Evolutionary conservation across 1,140 invertebrate species (phyloP).

Genomic region (Drosophila athabasca): DNA sequence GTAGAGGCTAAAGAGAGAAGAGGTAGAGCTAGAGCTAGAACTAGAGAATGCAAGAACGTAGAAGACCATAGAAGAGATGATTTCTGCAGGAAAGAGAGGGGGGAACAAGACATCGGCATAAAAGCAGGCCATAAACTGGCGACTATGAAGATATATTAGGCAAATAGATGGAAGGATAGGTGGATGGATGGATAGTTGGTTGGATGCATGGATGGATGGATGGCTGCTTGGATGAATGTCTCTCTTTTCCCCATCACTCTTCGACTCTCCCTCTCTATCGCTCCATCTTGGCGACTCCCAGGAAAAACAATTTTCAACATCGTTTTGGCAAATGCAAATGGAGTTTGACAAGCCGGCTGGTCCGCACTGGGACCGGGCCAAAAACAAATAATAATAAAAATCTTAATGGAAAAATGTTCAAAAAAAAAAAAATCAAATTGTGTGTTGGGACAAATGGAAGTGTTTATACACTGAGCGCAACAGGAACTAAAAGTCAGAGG

Average conservation of each 20-base stretch:
- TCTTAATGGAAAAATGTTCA: slow-evolving; percentile 14
- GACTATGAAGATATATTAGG: slow-evolving; percentile 82
- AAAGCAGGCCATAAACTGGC: slow-evolving; percentile 71
- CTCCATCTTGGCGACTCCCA: background rate
- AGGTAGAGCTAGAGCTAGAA: background rate
- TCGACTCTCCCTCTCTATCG: background rate
- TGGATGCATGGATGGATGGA: slow-evolving; percentile 28
- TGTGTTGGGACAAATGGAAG: background rate
- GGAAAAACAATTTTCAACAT: slow-evolving; percentile 70
- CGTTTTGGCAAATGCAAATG: slow-evolving; percentile 78
- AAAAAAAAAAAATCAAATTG: slow-evolving; percentile 1
- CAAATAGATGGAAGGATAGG: slow-evolving; percentile 66
- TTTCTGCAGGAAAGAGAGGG: background rate
- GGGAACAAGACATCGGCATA: slow-evolving; percentile 31
- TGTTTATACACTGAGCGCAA: slow-evolving; percentile 5
- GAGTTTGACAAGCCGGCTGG: slow-evolving; percentile 63
- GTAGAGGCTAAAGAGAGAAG: background rate
- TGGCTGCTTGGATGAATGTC: no score
- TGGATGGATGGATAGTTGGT: slow-evolving; percentile 54
- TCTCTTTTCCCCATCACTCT: background rate
- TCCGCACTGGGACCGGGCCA: background rate
- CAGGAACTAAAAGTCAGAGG: no score
- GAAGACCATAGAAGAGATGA: no score
- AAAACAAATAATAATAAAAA: slow-evolving; percentile 69
- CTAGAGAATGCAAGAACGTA: no score